Evolutionary conservation across 2,888 invertebrate species (phyloP).

Genomic region (Harpalus rufipes): DNA sequence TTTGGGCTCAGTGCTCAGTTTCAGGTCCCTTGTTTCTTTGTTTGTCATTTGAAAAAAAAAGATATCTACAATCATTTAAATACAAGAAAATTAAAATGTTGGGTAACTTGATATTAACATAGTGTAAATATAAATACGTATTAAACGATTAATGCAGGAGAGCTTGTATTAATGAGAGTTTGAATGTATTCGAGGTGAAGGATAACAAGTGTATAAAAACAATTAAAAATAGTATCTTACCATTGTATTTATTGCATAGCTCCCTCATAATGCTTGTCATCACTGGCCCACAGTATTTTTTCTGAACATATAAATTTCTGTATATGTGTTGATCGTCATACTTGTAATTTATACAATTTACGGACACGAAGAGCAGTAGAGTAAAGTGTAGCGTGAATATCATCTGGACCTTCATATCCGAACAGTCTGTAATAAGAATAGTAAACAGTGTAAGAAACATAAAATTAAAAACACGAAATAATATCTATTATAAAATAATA

Average conservation of each 20-base stretch:
- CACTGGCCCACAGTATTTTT: conserved; percentile 46
- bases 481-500: too few relatives aligned
- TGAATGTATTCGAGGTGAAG: too few relatives aligned
- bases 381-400: conserved; percentile 42
- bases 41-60: too few relatives aligned
- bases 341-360: background rate
- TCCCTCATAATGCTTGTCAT: conserved; percentile 2
- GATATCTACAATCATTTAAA: too few relatives aligned
- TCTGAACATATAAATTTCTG: conserved; percentile 17
- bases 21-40: too few relatives aligned
- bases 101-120: too few relatives aligned
- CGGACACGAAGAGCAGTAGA: conserved; percentile 29
- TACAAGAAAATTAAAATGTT: too few relatives aligned
- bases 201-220: background rate
- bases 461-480: background rate
- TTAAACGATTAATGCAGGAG: too few relatives aligned
- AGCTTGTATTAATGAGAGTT: too few relatives aligned
- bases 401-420: conserved; percentile 58
- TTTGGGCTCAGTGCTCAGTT: too few relatives aligned
- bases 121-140: too few relatives aligned
- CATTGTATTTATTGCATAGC: conserved; percentile 10
- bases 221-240: conserved; percentile 7
- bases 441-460: background rate
- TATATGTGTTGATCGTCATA: conserved; percentile 30
- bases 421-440: conserved; percentile 52